These are phyloP conservation scores for Drosophila paucipuncta DNA, from an alignment of 2,888 invertebrate genomes.

Conservation along the genomic window DNA sequence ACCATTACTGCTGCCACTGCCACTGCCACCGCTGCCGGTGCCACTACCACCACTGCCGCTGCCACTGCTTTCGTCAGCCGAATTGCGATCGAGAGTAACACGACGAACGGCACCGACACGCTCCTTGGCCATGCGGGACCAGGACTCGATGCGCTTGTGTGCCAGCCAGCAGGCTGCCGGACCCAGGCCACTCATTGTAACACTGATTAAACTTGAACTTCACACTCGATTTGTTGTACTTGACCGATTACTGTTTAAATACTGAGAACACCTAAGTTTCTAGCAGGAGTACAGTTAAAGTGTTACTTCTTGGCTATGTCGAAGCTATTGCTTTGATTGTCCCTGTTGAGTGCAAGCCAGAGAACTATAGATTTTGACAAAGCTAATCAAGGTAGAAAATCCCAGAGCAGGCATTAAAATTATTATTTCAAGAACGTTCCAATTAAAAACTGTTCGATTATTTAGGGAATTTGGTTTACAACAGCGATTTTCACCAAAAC, in stretches of 20 bases:
- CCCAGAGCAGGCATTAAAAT: background rate
- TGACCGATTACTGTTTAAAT: background rate
- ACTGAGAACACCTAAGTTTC: background rate
- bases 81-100: conserved; percentile 83
- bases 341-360: too few species aligned
- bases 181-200: conserved; percentile 89
- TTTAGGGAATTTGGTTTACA: background rate
- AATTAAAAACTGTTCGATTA: background rate
- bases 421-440: background rate
- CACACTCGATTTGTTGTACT: background rate
- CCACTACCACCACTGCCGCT: conserved; percentile 14
- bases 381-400: background rate
- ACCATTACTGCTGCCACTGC: conserved; percentile 56
- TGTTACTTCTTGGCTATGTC: background rate
- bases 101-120: conserved; percentile 86
- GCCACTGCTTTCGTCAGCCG: conserved; percentile 78
- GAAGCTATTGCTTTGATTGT: background rate
- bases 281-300: background rate
- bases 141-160: conserved; percentile 91
- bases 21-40: conserved; percentile 16
- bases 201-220: background rate
- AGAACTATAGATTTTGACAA: background rate
- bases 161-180: conserved; percentile 92
- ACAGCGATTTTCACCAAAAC: background rate
- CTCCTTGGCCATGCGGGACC: conserved; percentile 91